Conservation (phyloP, 1,140 invertebrate genomes). For the Kradibia gibbosae region DNA sequence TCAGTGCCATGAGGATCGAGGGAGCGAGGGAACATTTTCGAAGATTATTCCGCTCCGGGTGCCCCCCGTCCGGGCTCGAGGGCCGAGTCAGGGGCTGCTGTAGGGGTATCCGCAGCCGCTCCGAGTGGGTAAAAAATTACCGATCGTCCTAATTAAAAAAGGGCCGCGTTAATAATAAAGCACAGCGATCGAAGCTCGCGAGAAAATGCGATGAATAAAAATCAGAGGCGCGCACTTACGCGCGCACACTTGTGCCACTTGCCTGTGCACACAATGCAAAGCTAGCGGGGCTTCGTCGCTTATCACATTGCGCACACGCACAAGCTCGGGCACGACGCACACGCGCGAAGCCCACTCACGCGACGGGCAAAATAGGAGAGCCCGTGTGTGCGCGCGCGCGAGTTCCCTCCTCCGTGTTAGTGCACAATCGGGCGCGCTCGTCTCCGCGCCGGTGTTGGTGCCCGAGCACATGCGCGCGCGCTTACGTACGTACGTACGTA, state of each 20-base stretch:
- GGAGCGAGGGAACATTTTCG: not conserved
- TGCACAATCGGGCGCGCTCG: not conserved
- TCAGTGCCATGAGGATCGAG: not conserved
- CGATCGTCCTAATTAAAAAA: no score
- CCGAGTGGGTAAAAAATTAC: no score
- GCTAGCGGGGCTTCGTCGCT: no score
- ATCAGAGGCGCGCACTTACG: not conserved
- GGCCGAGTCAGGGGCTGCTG: no score
- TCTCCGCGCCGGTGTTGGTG: not conserved
- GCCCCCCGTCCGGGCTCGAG: no score
- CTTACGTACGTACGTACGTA: constrained; percentile 58
- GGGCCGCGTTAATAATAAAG: no score
- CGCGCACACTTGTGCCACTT: no score
- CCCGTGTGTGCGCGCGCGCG: not conserved
- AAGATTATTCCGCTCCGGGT: not conserved
- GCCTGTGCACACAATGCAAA: no score
- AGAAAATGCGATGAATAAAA: constrained; percentile 13
- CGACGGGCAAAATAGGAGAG: no score
- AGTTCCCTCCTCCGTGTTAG: not conserved
- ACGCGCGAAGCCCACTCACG: not conserved
- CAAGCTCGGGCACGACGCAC: not conserved
- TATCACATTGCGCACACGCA: no score
- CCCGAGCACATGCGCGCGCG: not conserved
- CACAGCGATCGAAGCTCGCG: not conserved
- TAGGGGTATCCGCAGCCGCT: no score